phyloP scores from a whole-genome alignment of 1,140 invertebrate genomes.

The Teleopsis dalmanni region DNA sequence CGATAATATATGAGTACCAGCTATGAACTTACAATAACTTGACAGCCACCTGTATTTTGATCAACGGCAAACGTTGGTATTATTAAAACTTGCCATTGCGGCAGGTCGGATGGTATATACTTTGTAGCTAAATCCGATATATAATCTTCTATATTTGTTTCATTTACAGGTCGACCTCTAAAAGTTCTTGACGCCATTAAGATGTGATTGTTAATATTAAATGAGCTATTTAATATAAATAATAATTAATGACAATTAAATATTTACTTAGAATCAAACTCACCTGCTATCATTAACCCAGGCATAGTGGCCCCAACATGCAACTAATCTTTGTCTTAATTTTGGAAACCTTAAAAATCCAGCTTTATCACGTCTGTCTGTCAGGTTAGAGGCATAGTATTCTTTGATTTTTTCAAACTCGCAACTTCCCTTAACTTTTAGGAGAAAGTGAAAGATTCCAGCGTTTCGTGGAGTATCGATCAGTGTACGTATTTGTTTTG shows the following conservation, averaged over 20 bases:
- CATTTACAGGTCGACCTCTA: slow-evolving; percentile 58
- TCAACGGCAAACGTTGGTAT: slow-evolving; percentile 47
- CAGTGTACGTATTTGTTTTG: slow-evolving; percentile 55
- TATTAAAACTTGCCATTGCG: slow-evolving; percentile 74
- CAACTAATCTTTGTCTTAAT: slow-evolving; percentile 52
- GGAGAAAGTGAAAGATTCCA: slow-evolving; percentile 59
- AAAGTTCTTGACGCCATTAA: slow-evolving; percentile 54
- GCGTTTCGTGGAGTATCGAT: slow-evolving; percentile 62
- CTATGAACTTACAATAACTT: too few relatives aligned
- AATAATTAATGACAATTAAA: background rate
- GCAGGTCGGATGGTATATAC: slow-evolving; percentile 57
- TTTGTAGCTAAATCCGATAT: slow-evolving; percentile 71
- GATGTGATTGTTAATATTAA: slow-evolving; percentile 65
- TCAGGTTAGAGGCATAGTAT: slow-evolving; percentile 47
- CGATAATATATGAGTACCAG: too few relatives aligned
- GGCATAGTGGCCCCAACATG: slow-evolving; percentile 60
- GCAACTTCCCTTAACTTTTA: slow-evolving; percentile 53
- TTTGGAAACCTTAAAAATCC: slow-evolving; percentile 55
- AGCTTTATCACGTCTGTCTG: slow-evolving; percentile 49
- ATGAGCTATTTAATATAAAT: slow-evolving; percentile 42
- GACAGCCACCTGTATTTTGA: background rate
- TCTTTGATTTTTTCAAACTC: slow-evolving; percentile 46
- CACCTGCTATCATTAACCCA: slow-evolving; percentile 50
- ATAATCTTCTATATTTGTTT: slow-evolving; percentile 70
- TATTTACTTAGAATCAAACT: slow-evolving; percentile 5